Base-by-base conservation (phyloP, 1,140 invertebrate species). In the Drosophila ohnishii region DNA sequence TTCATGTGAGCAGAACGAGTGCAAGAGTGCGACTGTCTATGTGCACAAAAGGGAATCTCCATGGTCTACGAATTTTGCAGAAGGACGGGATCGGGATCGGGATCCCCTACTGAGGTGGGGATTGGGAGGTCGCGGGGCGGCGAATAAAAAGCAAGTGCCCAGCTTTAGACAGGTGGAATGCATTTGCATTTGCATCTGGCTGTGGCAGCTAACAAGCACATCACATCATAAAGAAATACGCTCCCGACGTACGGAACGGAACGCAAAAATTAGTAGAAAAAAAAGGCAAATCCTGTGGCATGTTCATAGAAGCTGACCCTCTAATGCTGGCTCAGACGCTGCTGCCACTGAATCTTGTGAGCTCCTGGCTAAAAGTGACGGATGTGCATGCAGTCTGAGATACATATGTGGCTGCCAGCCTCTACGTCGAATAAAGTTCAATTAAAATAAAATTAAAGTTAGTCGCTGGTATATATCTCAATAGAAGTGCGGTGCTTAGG, bases 151-250 rank as follows among this genome's bases (percentile, higher is more conserved):
- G 72, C 79, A 87, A 87, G 82, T 86, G 83, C 82, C 83, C 83
- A 79, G 83, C 83, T 86, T 72, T 86, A 78, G 78, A 78, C 69
- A 87, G 82, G 70, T 87, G 83, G 75, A 57, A 76, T 75, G 72
- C 59, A 81, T 78, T 80, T 82, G 80, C 75, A 82, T 83, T 56
- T 65, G 61, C 75, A 78, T 73, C 75, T 78, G 71, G 64, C 69
- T 57, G 69, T 80, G 78, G 45, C 65, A 78, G 67, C 79, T 87
- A 87, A 88, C 83, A 87, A 87, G 83, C 83, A 79, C 83, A 86
- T 69, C 73, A 66, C 72, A 84, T 80, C 72, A 76, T 81, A 81
- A 81, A 78, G 55, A 82, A 73, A 82, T 78, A 77, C 74, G 64
- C 57, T 77, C 42, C 37, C 53, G 34, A 77, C 56, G 56, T 77